These are phyloP conservation scores for Eleutherodactylus coqui DNA, from an alignment of 2,797 vertebrate genomes.

Conservation along the genomic window DNA sequence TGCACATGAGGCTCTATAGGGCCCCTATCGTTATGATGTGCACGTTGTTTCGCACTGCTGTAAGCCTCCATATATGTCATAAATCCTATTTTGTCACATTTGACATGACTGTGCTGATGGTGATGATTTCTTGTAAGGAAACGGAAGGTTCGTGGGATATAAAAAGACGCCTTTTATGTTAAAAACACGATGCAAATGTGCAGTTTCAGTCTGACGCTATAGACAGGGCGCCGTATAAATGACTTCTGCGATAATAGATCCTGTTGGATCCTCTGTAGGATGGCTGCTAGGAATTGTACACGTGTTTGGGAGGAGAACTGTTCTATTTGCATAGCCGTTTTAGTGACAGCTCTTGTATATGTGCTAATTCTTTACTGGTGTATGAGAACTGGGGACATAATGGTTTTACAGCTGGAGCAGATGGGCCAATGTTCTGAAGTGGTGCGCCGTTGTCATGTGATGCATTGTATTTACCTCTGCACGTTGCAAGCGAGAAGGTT, in stretches of 20 bases:
- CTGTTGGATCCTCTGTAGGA: background rate
- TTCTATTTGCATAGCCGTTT: background rate
- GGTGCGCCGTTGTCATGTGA: constrained; percentile 19
- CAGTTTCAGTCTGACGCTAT: background rate
- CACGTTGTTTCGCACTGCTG: background rate
- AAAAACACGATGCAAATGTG: background rate
- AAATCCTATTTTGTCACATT: background rate
- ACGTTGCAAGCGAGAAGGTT: background rate
- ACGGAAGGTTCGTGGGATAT: background rate
- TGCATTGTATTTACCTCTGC: background rate
- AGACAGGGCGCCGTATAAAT: too few relatives aligned
- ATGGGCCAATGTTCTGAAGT: background rate
- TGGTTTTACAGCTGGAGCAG: background rate
- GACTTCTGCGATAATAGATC: background rate
- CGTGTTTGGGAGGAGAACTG: constrained; percentile 12
- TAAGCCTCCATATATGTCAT: background rate
- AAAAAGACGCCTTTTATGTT: background rate
- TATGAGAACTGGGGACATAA: background rate
- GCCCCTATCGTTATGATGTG: background rate
- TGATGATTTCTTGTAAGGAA: background rate
- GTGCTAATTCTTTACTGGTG: background rate
- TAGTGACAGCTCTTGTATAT: background rate
- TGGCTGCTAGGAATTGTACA: background rate
- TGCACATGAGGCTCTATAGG: background rate
- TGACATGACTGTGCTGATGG: background rate